Evolutionary conservation across 2,113 vertebrate species (phyloP).

Genomic region (Acrocephalus kingi): DNA sequence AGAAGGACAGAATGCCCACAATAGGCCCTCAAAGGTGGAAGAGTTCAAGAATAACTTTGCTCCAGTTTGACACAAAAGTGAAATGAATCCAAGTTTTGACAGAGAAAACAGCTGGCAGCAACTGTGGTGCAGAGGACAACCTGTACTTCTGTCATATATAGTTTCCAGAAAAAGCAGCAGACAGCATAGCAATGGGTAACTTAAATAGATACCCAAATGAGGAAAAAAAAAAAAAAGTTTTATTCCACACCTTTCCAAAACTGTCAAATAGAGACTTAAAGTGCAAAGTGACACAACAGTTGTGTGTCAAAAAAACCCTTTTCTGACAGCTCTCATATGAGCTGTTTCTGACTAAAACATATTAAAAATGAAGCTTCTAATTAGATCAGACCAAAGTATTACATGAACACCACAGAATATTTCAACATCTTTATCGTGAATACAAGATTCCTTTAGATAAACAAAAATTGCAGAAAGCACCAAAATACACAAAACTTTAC

Average conservation of each 20-base stretch:
- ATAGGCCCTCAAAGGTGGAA: not conserved
- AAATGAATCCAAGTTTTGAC: not conserved
- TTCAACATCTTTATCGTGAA: not conserved
- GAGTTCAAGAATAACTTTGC: not conserved
- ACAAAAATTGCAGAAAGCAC: not conserved
- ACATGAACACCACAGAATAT: not conserved
- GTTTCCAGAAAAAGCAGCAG: not conserved
- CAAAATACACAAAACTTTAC: not conserved
- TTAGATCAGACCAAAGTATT: not conserved
- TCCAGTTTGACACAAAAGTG: not conserved
- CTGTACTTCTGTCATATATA: not conserved
- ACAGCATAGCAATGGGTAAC: not conserved
- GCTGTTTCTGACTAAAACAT: not conserved
- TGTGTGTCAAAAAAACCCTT: not conserved
- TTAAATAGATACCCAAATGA: not conserved
- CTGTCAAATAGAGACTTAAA: not conserved
- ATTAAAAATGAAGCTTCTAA: not conserved
- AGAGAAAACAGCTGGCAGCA: conserved; percentile 6
- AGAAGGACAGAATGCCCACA: not conserved
- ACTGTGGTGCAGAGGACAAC: not conserved
- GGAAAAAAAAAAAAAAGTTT: not conserved
- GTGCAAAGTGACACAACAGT: not conserved
- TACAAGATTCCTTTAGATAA: not conserved
- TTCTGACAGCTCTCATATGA: not conserved
- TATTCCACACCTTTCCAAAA: not conserved